A percentile compares a stretch with the other conserved stretches of the same genome.
Conservation (phyloP, 2,888 invertebrate species). For the Cephonodes hylas region DNA sequence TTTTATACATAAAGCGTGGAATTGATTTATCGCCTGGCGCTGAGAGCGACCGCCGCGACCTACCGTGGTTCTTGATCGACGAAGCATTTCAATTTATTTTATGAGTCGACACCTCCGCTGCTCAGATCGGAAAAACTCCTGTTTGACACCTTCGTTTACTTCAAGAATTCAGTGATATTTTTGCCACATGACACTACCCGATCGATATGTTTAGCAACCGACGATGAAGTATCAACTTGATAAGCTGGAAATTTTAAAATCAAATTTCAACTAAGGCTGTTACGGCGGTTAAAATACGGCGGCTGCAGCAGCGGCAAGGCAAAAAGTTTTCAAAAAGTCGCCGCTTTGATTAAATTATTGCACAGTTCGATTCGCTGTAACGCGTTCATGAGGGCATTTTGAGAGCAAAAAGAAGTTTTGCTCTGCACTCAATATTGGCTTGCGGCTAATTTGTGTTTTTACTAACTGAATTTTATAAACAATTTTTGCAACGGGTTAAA, state of each 20-base stretch:
- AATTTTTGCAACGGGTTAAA: no score
- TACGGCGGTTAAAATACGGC: neutral
- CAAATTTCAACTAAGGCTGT: neutral
- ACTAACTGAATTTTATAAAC: no score
- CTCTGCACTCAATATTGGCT: no score
- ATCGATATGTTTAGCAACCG: neutral
- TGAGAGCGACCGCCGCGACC: conserved; percentile 57
- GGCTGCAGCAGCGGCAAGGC: neutral
- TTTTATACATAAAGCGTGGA: conserved; percentile 72
- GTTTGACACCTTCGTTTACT: conserved; percentile 44
- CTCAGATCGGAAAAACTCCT: conserved; percentile 45
- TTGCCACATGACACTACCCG: no score
- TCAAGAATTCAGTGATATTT: no score
- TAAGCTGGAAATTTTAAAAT: neutral
- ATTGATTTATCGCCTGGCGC: conserved; percentile 71
- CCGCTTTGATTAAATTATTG: conserved; percentile 16
- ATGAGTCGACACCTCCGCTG: conserved; percentile 67
- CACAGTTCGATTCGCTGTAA: conserved; percentile 35
- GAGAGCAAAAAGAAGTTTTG: neutral
- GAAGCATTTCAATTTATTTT: conserved; percentile 76
- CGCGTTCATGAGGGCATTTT: conserved; percentile 3
- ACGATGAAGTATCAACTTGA: neutral
- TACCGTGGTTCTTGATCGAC: conserved; percentile 72
- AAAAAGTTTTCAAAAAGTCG: neutral
- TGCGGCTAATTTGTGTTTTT: no score